Evolutionary conservation across 1,140 invertebrate species (phyloP).

Genomic region (Drosophila takahashii): DNA sequence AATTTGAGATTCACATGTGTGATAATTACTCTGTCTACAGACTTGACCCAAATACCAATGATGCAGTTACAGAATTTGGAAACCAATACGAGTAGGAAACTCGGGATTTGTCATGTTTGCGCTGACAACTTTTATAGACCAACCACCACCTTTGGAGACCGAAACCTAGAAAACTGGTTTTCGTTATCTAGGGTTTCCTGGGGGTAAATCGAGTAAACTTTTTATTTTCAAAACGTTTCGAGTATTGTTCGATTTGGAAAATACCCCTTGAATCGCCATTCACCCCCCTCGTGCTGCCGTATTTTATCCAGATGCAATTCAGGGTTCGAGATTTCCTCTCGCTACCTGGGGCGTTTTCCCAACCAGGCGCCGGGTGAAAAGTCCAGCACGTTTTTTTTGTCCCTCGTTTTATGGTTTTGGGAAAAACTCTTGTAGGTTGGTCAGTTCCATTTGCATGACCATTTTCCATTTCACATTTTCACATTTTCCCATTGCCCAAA

Average conservation of each 20-base stretch:
- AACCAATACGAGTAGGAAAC: constrained; percentile 1
- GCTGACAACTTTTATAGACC: background rate
- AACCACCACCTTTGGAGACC: background rate
- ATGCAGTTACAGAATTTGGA: background rate
- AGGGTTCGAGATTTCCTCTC: background rate
- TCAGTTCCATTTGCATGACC: constrained; percentile 9
- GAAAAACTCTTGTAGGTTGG: constrained; percentile 23
- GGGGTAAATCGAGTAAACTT: background rate
- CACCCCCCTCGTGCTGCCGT: constrained; percentile 3
- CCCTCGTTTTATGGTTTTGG: constrained; percentile 25
- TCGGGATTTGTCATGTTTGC: background rate
- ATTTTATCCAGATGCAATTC: constrained; percentile 11
- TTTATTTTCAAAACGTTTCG: background rate
- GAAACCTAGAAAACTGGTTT: background rate
- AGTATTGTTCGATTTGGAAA: background rate
- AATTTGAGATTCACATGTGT: background rate
- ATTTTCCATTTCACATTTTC: constrained; percentile 14
- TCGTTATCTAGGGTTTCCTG: background rate
- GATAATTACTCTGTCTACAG: constrained; percentile 9
- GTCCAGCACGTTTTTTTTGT: constrained; percentile 12
- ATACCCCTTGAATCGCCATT: background rate
- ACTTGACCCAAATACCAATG: constrained; percentile 8
- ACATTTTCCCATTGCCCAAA: constrained; percentile 12
- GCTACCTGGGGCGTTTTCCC: constrained; percentile 27
- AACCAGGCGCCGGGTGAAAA: constrained; percentile 22